These are phyloP conservation scores for Portunus trituberculatus DNA, from an alignment of 1,140 invertebrate species.

Conservation along the genomic window DNA sequence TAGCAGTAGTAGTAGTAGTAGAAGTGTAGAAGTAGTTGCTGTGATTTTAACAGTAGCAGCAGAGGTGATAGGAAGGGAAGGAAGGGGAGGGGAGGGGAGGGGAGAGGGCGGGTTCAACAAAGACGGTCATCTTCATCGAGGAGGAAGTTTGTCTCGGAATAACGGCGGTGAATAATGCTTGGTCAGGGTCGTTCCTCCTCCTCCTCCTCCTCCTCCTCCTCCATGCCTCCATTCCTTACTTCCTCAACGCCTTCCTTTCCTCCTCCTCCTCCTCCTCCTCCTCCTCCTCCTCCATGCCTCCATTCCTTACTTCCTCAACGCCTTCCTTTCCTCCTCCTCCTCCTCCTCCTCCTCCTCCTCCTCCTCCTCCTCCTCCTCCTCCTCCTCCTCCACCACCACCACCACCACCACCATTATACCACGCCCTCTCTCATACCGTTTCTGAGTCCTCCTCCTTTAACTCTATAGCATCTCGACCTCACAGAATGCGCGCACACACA, in stretches of 20 bases:
- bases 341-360: not conserved
- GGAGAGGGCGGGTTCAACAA: no score
- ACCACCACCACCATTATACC: not conserved
- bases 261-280: not conserved
- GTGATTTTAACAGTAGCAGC: no score
- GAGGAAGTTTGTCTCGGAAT: not conserved
- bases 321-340: not conserved
- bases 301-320: no score
- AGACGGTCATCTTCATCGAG: not conserved
- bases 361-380: not conserved
- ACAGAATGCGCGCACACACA: no score
- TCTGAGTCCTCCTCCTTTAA: not conserved
- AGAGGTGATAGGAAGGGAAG: no score
- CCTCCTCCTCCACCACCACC: not conserved
- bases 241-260: no score
- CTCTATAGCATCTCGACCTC: not conserved
- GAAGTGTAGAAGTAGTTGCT: no score
- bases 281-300: not conserved
- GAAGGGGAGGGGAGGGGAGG: no score
- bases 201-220: slow-evolving; percentile 8
- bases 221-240: not conserved
- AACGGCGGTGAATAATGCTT: not conserved
- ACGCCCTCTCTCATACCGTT: not conserved
- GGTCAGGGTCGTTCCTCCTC: slow-evolving; percentile 16
- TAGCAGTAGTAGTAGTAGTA: not conserved